phyloP scores from a whole-genome alignment of 2,888 invertebrate species.

The Labia minor region DNA sequence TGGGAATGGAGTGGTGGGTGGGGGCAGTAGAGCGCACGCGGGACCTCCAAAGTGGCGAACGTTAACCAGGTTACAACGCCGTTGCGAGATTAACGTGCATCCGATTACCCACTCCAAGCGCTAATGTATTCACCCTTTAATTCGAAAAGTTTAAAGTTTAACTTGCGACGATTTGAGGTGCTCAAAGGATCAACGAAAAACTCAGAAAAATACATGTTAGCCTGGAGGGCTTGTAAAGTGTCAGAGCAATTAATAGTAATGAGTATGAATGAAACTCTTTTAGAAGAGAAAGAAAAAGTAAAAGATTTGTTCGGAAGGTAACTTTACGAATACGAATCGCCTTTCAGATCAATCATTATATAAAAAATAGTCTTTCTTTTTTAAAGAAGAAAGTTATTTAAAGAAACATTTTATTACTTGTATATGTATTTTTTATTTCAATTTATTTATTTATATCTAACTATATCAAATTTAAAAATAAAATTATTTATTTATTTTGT shows the following conservation, averaged over 20 bases:
- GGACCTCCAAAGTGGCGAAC: neutral
- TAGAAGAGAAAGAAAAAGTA: too few relatives aligned
- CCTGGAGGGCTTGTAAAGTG: neutral
- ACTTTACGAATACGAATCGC: too few relatives aligned
- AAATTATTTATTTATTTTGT: too few relatives aligned
- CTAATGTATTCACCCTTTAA: constrained; percentile 13
- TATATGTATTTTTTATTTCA: too few relatives aligned
- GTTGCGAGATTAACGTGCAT: constrained; percentile 5
- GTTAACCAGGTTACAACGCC: constrained; percentile 1
- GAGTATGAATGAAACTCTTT: neutral
- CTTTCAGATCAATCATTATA: too few relatives aligned
- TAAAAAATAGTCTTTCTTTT: too few relatives aligned
- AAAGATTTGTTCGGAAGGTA: too few relatives aligned
- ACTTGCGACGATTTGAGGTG: constrained; percentile 13
- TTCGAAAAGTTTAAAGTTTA: constrained; percentile 13
- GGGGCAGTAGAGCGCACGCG: neutral
- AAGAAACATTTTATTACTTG: too few relatives aligned
- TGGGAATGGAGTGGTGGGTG: neutral
- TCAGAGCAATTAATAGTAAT: constrained; percentile 7
- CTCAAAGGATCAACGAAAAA: constrained; percentile 7
- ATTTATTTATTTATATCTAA: too few relatives aligned
- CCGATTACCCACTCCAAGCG: neutral
- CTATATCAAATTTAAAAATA: too few relatives aligned
- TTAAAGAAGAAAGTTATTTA: too few relatives aligned
- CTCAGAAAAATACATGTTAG: neutral